Evolutionary conservation across 2,113 vertebrate genomes (phyloP).

Genomic region (Dasypus novemcinctus): DNA sequence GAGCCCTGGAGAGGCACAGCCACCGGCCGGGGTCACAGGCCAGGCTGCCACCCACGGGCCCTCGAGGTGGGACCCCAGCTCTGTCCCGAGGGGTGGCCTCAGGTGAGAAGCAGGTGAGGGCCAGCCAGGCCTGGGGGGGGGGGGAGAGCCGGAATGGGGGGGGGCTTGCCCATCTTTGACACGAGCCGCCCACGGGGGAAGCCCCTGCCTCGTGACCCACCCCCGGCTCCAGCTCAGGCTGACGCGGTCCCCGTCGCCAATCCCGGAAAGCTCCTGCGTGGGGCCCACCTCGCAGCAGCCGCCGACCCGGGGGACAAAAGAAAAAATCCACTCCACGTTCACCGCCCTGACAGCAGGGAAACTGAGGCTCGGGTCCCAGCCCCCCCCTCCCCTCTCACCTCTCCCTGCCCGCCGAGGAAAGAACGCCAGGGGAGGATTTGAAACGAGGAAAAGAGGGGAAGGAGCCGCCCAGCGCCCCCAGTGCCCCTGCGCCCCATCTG

Average conservation of each 20-base stretch:
- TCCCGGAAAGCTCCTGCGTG: too few species aligned
- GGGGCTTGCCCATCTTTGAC: neutral
- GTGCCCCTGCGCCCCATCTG: neutral
- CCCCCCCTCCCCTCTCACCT: neutral
- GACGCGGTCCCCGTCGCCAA: too few species aligned
- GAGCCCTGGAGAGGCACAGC: conserved; percentile 5
- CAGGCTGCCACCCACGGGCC: neutral
- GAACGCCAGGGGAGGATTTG: neutral
- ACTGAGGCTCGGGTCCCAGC: neutral
- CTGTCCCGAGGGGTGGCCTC: neutral
- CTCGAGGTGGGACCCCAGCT: neutral
- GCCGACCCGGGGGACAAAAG: neutral
- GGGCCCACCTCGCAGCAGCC: neutral
- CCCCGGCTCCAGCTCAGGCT: neutral
- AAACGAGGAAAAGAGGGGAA: neutral
- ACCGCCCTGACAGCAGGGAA: neutral
- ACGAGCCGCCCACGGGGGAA: neutral
- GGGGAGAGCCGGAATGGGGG: neutral
- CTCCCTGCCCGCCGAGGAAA: neutral
- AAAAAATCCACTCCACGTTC: neutral
- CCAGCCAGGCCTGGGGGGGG: neutral
- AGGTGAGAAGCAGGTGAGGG: neutral
- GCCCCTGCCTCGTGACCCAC: too few species aligned
- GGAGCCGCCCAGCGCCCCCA: neutral
- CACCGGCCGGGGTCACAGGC: neutral